Base-by-base conservation (phyloP, 2,888 invertebrate genomes). In the Metopia argyrocephala region DNA sequence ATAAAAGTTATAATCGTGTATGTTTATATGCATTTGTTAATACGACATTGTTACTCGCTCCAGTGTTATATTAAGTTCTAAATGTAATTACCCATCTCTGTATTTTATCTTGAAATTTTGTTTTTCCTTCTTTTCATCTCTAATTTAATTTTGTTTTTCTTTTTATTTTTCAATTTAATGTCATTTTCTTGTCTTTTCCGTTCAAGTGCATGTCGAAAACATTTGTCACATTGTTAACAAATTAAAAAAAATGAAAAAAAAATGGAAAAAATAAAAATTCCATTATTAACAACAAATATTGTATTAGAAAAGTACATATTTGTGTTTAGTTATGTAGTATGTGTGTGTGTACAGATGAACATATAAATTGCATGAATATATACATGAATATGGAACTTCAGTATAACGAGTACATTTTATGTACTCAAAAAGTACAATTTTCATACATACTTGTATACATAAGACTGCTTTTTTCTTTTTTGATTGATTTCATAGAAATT, bases 191-290 rank as follows among this genome's bases (percentile, higher is more conserved):
- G 57, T 57, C 20, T 57, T 57, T 25, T n/a, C 28, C 18, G 28
- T 57, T 57, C 57, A 57, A 48, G 28, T 28, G 64, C 50, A 64
- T 64, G 64, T 64, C 64, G 48, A 64, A 50, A 48, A 57, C 48
- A 65, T 74, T 65, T 74, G 73, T 74, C 73, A 65, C 57, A 57
- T 65, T 2, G 48, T 12, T 46, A 54, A 20, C 54, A 25, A 28
- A n/a, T n/a, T n/a, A n/a, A n/a, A n/a, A n/a, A n/a, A n/a, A n/a
- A n/a, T n/a, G n/a, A n/a, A 38, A 38, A 38, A 12, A 12, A 12
- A 38, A 12, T 57, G 64, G 46, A 64, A 64, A 27, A 52, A 70
- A 48, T 31, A 9, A 25, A 50, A 71, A 52, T 45, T 71, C 59
- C n/a, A 56, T 66, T 74, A 66, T 59, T 50, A 65, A 28, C 50